Evolutionary conservation across 2,797 vertebrate genomes (phyloP).

Genomic region (Naso thynnoides): DNA sequence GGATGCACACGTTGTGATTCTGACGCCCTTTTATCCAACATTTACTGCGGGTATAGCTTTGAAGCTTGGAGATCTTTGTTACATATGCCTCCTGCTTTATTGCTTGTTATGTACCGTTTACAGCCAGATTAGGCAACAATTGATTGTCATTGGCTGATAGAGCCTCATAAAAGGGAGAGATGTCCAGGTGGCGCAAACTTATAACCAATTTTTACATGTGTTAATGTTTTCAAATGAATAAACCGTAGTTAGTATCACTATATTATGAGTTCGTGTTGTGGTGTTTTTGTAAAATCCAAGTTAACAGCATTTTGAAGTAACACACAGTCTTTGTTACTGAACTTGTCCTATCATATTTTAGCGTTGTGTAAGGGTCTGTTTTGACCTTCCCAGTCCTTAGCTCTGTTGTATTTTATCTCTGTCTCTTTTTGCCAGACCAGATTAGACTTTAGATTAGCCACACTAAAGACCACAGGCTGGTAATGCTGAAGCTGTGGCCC

Average conservation of each 20-base stretch:
- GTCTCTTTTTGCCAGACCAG: constrained; percentile 7
- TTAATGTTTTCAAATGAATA: not conserved
- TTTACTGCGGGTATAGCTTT: constrained; percentile 1
- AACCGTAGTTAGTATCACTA: not conserved
- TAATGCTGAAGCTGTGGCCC: not conserved
- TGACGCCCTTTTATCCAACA: not conserved
- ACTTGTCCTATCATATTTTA: not conserved
- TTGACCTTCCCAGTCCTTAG: constrained; percentile 9
- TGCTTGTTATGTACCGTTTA: not conserved
- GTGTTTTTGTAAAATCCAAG: not conserved
- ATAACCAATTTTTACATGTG: not conserved
- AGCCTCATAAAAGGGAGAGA: constrained; percentile 32
- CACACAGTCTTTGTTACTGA: not conserved
- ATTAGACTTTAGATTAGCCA: constrained; percentile 25
- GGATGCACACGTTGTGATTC: not conserved
- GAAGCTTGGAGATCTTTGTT: not conserved
- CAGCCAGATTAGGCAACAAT: constrained; percentile 40
- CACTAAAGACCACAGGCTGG: constrained; percentile 1
- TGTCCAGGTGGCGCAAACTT: not conserved
- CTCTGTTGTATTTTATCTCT: constrained; percentile 11
- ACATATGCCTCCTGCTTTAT: not conserved
- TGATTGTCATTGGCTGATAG: constrained; percentile 12
- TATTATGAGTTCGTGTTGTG: not conserved
- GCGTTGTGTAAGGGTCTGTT: constrained; percentile 32
- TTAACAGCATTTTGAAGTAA: not conserved